phyloP scores from a whole-genome alignment of 2,888 invertebrate genomes.

The Netelia melanura region DNA sequence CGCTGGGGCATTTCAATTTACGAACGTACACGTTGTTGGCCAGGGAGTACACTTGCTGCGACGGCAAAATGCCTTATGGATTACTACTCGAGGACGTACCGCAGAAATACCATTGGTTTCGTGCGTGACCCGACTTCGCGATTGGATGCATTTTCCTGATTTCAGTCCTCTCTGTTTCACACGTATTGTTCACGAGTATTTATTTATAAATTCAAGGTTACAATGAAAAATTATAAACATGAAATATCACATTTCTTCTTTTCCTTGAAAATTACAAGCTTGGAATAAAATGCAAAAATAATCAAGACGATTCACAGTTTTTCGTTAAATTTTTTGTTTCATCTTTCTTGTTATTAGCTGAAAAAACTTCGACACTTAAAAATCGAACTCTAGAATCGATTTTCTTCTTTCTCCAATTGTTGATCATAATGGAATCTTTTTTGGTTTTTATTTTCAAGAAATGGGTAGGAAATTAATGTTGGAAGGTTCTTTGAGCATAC shows the following conservation, averaged over 20 bases:
- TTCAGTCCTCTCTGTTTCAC: constrained; percentile 39
- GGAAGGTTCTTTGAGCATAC: background rate
- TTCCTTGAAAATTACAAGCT: no score
- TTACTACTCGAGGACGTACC: constrained; percentile 59
- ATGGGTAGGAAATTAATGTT: background rate
- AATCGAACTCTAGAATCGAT: no score
- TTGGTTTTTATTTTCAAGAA: background rate
- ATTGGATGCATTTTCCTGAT: constrained; percentile 68
- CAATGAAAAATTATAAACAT: no score
- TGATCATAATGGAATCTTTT: background rate
- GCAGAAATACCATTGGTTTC: constrained; percentile 67
- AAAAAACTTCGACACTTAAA: no score
- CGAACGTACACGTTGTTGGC: constrained; percentile 56
- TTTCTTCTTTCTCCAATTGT: no score
- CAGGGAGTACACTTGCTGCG: constrained; percentile 57
- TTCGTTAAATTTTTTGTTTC: no score
- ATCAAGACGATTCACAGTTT: no score
- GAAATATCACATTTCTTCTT: no score
- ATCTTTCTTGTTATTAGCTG: no score
- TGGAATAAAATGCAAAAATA: no score
- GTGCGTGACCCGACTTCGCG: constrained; percentile 71
- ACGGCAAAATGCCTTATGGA: constrained; percentile 63
- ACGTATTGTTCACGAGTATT: background rate
- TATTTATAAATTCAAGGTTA: background rate
- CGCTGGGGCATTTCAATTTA: constrained; percentile 71